A percentile compares a stretch with the other conserved stretches of the same genome.
Evolutionary conservation across 2,797 vertebrate genomes (phyloP).

Genomic region (Valencia hispanica): DNA sequence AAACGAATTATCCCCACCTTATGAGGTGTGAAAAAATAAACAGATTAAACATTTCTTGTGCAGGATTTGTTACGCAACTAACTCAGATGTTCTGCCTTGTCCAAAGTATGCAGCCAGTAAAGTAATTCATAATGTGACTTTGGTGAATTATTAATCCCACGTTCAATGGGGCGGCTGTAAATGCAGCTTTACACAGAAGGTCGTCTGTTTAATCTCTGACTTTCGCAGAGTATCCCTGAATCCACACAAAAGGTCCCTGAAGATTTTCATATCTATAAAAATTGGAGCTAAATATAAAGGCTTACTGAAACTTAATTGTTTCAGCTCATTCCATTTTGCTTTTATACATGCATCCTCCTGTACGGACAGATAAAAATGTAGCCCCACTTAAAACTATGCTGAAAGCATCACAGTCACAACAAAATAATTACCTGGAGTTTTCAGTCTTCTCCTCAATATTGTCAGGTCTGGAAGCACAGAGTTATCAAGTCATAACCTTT

Average conservation of each 20-base stretch:
- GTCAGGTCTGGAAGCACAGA: slow-evolving; percentile 80
- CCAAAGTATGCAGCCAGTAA: slow-evolving; percentile 3
- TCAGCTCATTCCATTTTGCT: not conserved
- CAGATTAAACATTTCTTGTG: not conserved
- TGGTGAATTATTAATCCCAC: not conserved
- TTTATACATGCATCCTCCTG: not conserved
- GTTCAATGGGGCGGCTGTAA: not conserved
- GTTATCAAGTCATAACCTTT: slow-evolving; percentile 63
- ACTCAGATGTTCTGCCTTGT: not conserved
- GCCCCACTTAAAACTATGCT: not conserved
- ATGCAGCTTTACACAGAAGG: not conserved
- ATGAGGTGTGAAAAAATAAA: not conserved
- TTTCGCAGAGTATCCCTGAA: not conserved
- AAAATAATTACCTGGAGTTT: slow-evolving; percentile 75
- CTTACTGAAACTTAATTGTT: not conserved
- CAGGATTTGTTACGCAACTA: not conserved
- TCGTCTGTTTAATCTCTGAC: not conserved
- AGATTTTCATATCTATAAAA: not conserved
- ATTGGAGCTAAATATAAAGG: not conserved
- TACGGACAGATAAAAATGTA: not conserved
- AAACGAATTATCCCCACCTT: not conserved
- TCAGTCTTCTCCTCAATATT: slow-evolving; percentile 67
- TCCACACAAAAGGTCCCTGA: not conserved
- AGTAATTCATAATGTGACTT: not conserved
- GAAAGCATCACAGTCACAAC: slow-evolving; percentile 31